Conservation (phyloP, 2,797 vertebrate species). For the Hozukius guyotensis region DNA sequence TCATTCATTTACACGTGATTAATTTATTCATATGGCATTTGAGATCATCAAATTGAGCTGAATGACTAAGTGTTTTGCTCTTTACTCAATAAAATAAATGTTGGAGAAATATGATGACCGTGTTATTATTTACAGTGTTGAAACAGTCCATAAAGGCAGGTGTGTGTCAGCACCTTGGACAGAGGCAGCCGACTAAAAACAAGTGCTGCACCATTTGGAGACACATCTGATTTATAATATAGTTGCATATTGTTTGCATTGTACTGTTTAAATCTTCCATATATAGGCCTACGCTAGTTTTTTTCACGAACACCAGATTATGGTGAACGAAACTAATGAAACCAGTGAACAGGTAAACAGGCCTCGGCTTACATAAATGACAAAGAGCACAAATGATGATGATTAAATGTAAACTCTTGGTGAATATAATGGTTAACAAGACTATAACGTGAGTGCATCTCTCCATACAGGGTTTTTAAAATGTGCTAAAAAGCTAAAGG, state of each 20-base stretch:
- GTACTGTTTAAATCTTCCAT: background rate
- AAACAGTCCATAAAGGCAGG: background rate
- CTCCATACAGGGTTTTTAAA: background rate
- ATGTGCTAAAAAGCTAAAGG: background rate
- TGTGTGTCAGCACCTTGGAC: conserved; percentile 56
- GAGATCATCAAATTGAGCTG: background rate
- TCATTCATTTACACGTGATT: background rate
- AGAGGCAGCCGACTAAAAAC: conserved; percentile 20
- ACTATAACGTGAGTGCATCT: background rate
- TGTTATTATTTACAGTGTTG: background rate
- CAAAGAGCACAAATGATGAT: background rate
- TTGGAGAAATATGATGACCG: background rate
- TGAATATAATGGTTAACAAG: background rate
- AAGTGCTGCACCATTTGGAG: background rate
- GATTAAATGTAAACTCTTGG: background rate
- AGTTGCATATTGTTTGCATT: background rate
- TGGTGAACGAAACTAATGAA: background rate
- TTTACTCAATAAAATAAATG: conserved; percentile 32
- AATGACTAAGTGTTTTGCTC: background rate
- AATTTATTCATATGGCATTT: background rate
- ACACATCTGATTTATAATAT: background rate
- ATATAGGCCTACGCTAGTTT: background rate
- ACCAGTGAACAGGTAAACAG: background rate
- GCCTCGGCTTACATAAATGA: background rate
- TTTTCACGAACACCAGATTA: background rate